These are phyloP conservation scores for Holcopasites calliopsidis DNA, from an alignment of 1,140 invertebrate species.

Conservation along the genomic window DNA sequence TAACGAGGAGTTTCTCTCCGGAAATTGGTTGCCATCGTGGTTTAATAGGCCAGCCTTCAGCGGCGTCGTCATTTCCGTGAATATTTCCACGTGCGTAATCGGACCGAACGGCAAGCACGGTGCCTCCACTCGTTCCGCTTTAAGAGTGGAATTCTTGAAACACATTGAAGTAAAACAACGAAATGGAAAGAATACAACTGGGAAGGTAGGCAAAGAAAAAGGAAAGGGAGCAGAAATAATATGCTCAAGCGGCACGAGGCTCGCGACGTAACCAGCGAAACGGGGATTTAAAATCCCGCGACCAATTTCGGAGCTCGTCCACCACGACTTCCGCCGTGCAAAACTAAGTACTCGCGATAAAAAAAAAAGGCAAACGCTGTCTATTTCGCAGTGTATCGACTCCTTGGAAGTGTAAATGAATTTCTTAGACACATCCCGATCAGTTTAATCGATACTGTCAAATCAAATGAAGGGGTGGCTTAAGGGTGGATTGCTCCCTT, in stretches of 20 bases:
- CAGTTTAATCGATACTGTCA: too few relatives aligned
- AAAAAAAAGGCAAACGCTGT: background rate
- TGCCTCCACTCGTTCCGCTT: constrained; percentile 15
- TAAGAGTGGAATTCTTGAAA: background rate
- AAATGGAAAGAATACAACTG: background rate
- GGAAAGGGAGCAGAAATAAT: background rate
- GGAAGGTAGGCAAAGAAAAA: background rate
- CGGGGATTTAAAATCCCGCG: constrained; percentile 5
- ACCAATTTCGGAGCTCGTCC: background rate
- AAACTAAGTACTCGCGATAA: background rate
- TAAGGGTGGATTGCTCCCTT: too few relatives aligned
- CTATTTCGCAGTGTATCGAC: too few relatives aligned
- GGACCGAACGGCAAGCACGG: background rate
- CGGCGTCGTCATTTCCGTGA: constrained; percentile 19
- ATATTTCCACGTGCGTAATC: constrained; percentile 36
- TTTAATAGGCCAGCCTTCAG: constrained; percentile 15
- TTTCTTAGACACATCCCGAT: too few relatives aligned
- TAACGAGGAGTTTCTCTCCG: background rate
- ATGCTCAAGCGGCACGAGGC: background rate
- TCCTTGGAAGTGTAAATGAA: too few relatives aligned
- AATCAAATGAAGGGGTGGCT: too few relatives aligned
- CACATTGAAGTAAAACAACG: background rate
- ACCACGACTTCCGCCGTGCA: background rate
- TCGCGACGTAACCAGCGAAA: constrained; percentile 3
- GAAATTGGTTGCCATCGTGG: constrained; percentile 27